Evolutionary conservation across 2,888 invertebrate species (phyloP).

Genomic region (Spatulosminthurus flaviceps): DNA sequence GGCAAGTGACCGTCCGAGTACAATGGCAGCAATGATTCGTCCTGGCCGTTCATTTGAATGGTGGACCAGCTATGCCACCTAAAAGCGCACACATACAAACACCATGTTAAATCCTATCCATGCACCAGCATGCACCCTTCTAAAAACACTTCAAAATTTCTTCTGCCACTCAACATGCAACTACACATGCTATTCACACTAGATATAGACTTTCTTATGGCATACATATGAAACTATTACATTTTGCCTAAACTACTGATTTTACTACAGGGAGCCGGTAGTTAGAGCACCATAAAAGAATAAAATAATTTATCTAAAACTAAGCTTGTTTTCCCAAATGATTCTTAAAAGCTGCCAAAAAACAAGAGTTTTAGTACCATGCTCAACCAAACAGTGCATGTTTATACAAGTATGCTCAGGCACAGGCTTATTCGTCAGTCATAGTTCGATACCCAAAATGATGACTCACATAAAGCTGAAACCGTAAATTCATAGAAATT

Average conservation of each 20-base stretch:
- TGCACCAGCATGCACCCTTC: no score
- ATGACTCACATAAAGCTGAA: constrained; percentile 1
- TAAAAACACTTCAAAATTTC: no score
- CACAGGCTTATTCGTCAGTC: background rate
- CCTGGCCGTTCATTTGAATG: constrained; percentile 65
- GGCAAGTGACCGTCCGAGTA: constrained; percentile 46
- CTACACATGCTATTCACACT: no score
- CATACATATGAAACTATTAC: background rate
- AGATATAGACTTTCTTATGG: no score
- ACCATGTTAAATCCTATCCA: background rate
- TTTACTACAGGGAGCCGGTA: background rate
- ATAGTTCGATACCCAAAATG: constrained; percentile 22
- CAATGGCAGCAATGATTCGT: constrained; percentile 62
- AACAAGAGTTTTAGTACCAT: background rate
- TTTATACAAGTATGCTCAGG: background rate
- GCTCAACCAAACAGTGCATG: background rate
- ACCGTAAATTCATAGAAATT: constrained; percentile 13
- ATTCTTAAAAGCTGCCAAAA: background rate
- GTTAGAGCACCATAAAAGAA: no score
- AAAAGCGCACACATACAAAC: constrained; percentile 7
- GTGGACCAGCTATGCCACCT: constrained; percentile 63
- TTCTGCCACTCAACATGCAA: no score
- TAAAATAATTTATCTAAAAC: no score
- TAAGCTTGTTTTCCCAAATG: no score
- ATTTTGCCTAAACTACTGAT: background rate